Evolutionary conservation across 2,797 vertebrate species (phyloP).

Genomic region (Paramormyrops hopkinsi): DNA sequence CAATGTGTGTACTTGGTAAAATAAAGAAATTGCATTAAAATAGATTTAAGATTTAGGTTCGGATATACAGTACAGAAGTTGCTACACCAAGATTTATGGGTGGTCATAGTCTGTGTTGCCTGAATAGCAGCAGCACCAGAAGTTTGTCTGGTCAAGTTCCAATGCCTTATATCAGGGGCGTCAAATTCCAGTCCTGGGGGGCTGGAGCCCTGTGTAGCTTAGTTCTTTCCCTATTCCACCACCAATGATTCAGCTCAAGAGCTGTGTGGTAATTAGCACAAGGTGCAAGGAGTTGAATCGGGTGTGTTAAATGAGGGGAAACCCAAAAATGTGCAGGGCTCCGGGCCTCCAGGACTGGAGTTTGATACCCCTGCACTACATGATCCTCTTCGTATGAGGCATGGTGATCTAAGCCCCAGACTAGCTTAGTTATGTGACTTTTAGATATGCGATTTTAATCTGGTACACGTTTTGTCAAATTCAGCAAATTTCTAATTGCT

Average conservation of each 20-base stretch:
- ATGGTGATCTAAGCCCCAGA: background rate
- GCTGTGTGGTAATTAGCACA: background rate
- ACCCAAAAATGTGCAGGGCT: background rate
- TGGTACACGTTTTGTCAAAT: background rate
- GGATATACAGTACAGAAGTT: background rate
- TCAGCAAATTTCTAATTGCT: background rate
- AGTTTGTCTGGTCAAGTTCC: background rate
- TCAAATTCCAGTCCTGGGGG: background rate
- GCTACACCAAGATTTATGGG: background rate
- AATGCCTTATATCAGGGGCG: background rate
- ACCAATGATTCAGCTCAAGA: background rate
- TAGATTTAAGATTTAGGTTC: background rate
- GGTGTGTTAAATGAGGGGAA: background rate
- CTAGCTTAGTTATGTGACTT: background rate
- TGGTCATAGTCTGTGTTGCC: background rate
- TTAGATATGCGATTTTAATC: background rate
- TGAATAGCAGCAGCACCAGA: background rate
- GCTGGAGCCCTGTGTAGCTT: background rate
- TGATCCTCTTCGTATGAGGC: background rate
- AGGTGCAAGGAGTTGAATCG: background rate
- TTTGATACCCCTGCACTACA: background rate
- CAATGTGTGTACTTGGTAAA: background rate
- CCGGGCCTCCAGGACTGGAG: background rate
- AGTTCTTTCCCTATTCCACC: background rate
- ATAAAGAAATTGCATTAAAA: background rate